These are phyloP conservation scores for Agrotis exclamationis DNA, from an alignment of 2,888 invertebrate species.

Conservation along the genomic window DNA sequence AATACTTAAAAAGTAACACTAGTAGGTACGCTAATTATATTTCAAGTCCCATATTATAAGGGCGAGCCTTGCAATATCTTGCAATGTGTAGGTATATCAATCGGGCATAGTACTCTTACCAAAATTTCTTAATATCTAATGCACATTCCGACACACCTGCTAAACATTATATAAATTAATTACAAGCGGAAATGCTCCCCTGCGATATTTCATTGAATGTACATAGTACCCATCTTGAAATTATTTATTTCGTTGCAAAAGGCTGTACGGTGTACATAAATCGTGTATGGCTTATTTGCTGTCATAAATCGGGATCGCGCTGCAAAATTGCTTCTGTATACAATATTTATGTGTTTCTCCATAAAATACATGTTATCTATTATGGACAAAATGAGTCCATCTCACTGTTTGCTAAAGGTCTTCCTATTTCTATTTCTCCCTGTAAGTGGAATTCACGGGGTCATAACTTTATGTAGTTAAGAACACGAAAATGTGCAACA, in stretches of 20 bases:
- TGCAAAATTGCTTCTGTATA: constrained; percentile 14
- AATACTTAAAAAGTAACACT: too few species aligned
- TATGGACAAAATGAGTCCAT: too few species aligned
- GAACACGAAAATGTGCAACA: too few species aligned
- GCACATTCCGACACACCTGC: constrained; percentile 4
- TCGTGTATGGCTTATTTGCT: constrained; percentile 16
- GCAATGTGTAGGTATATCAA: too few species aligned
- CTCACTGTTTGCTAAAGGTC: too few species aligned
- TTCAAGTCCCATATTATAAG: too few species aligned
- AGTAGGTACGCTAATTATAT: too few species aligned
- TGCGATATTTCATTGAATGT: constrained; percentile 1
- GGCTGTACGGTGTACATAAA: constrained; percentile 15
- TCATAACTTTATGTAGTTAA: too few species aligned
- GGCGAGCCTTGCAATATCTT: too few species aligned
- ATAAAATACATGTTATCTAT: background rate
- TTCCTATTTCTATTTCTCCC: too few species aligned
- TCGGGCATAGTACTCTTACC: too few species aligned
- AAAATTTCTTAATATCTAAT: background rate
- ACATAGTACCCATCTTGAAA: background rate
- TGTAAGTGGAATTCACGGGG: too few species aligned
- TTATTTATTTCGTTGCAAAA: constrained; percentile 24
- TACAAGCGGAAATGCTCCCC: background rate
- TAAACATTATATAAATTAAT: constrained; percentile 11
- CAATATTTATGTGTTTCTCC: constrained; percentile 19
- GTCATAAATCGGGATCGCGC: constrained; percentile 26